phyloP scores from a whole-genome alignment of 2,113 vertebrate genomes.

The Hemiscyllium ocellatum region DNA sequence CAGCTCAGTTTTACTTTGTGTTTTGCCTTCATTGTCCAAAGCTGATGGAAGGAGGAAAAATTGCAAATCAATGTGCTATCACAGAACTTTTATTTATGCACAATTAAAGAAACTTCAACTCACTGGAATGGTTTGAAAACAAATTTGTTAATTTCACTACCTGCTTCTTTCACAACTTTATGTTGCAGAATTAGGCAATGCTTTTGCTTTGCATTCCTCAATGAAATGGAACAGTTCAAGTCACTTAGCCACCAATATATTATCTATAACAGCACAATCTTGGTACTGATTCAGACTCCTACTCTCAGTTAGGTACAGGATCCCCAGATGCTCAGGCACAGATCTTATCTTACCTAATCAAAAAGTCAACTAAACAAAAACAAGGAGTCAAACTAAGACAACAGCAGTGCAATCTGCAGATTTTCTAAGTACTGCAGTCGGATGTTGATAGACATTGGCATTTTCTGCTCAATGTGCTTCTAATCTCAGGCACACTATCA shows the following conservation, averaged over 20 bases:
- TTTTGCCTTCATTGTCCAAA: slow-evolving; percentile 69
- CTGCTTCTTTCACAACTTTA: background rate
- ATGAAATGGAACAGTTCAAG: background rate
- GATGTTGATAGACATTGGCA: background rate
- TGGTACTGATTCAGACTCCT: background rate
- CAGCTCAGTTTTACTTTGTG: slow-evolving; percentile 76
- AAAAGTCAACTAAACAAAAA: background rate
- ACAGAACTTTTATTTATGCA: background rate
- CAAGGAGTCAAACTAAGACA: background rate
- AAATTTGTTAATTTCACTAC: background rate
- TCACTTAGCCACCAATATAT: background rate
- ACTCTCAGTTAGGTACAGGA: background rate
- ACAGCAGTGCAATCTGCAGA: background rate
- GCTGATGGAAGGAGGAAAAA: slow-evolving; percentile 44
- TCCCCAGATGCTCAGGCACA: background rate
- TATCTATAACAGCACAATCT: background rate
- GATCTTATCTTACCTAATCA: background rate
- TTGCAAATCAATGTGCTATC: background rate
- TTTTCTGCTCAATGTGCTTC: background rate
- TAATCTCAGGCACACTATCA: background rate
- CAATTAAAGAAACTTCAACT: background rate
- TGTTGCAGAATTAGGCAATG: background rate
- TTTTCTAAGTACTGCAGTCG: background rate
- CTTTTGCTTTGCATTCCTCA: background rate
- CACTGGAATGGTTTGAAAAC: background rate